phyloP scores from a whole-genome alignment of 2,888 invertebrate species.

The Pandemis corylana region DNA sequence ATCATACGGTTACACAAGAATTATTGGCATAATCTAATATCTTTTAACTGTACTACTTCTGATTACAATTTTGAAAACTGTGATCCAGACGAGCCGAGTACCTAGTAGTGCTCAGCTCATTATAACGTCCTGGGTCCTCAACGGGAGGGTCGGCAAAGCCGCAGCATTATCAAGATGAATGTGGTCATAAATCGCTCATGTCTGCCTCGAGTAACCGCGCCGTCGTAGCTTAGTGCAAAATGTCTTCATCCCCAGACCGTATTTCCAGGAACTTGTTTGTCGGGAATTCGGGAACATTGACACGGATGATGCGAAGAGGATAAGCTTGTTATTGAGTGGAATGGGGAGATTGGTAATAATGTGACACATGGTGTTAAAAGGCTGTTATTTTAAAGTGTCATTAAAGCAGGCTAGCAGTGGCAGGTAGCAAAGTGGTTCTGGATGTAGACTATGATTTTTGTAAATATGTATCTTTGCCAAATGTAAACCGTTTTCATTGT shows the following conservation, averaged over 20 bases:
- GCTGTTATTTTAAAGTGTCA: too few relatives aligned
- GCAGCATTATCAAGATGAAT: conserved; percentile 40
- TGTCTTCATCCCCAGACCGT: conserved; percentile 21
- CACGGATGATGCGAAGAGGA: conserved; percentile 1
- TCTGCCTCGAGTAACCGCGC: conserved; percentile 24
- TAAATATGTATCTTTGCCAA: too few relatives aligned
- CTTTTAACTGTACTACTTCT: neutral
- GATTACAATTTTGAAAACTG: neutral
- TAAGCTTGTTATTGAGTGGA: neutral
- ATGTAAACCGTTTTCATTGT: too few relatives aligned
- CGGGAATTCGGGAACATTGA: neutral
- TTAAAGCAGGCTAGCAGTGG: too few relatives aligned
- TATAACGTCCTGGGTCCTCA: conserved; percentile 1
- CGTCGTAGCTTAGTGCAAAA: conserved; percentile 34
- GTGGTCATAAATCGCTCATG: conserved; percentile 39
- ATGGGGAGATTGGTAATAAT: neutral
- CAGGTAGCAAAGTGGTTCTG: too few relatives aligned
- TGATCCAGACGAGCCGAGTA: neutral
- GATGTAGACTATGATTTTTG: too few relatives aligned
- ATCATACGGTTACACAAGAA: too few relatives aligned
- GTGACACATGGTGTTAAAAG: neutral
- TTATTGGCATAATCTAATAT: too few relatives aligned
- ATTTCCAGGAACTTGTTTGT: conserved; percentile 28
- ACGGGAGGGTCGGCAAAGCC: conserved; percentile 3
- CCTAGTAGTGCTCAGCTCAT: neutral